Percentiles rank a stretch among this genome's conserved stretches.
Conservation (phyloP, 2,113 vertebrate species). For the Centrocercus urophasianus region DNA sequence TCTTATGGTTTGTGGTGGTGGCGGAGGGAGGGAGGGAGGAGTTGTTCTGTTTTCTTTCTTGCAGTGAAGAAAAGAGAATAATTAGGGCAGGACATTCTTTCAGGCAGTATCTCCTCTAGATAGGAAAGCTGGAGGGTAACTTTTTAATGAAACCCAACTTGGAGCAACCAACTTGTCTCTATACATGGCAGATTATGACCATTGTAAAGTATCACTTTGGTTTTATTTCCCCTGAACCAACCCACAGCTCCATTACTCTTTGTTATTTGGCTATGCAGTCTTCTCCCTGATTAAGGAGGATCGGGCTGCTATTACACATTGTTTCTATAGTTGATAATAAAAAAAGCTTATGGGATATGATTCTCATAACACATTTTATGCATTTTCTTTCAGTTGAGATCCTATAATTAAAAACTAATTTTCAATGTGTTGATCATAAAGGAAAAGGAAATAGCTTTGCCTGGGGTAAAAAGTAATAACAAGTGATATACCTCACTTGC, state of each 20-base stretch:
- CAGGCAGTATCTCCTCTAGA: background rate
- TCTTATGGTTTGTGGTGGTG: background rate
- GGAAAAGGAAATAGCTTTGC: background rate
- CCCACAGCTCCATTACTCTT: background rate
- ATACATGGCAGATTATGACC: background rate
- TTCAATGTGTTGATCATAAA: background rate
- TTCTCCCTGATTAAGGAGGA: background rate
- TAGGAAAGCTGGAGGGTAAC: background rate
- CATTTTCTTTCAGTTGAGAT: background rate
- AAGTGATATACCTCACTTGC: background rate
- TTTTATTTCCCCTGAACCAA: background rate
- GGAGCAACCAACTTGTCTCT: background rate
- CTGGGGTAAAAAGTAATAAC: background rate
- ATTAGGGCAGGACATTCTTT: background rate
- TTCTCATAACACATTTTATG: background rate
- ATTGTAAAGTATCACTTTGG: fast-evolving
- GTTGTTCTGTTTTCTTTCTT: background rate
- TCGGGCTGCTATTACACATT: background rate
- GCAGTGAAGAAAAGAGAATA: background rate
- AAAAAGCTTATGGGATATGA: background rate
- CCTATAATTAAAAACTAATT: background rate
- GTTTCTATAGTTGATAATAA: background rate
- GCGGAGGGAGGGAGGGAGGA: no score
- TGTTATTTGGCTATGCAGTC: background rate
- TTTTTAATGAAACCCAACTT: background rate